Evolutionary conservation across 2,888 invertebrate genomes (phyloP).

Genomic region (Mechanitis messenoides): DNA sequence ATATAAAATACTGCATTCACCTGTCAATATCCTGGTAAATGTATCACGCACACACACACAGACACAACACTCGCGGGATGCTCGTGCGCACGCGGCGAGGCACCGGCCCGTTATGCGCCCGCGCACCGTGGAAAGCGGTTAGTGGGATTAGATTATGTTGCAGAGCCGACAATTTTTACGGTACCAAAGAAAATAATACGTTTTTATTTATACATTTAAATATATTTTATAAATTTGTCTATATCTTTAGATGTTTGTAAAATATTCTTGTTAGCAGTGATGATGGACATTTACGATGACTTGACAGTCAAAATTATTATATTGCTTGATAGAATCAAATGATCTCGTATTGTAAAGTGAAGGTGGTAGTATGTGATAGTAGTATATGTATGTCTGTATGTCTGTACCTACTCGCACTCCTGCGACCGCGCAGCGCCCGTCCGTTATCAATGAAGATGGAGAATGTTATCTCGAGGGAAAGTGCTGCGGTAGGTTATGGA

Average conservation of each 20-base stretch:
- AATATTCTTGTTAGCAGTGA: no score
- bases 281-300: no score
- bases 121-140: slow-evolving; percentile 54
- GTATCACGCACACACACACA: slow-evolving; percentile 24
- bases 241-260: no score
- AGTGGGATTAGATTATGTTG: slow-evolving; percentile 43
- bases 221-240: no score
- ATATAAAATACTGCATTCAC: slow-evolving; percentile 10
- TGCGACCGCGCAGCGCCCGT: slow-evolving; percentile 39
- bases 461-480: slow-evolving; percentile 34
- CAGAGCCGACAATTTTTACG: slow-evolving; percentile 10
- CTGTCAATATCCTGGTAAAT: slow-evolving; percentile 16
- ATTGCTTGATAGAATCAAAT: no score
- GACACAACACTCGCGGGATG: slow-evolving; percentile 35
- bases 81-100: slow-evolving; percentile 43
- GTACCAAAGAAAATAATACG: neutral
- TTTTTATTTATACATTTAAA: no score
- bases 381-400: no score
- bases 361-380: no score
- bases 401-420: neutral
- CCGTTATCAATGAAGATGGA: slow-evolving; percentile 67
- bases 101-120: slow-evolving; percentile 60
- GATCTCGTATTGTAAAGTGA: no score
- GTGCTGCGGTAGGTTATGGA: slow-evolving; percentile 31
- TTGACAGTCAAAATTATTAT: no score